Percentiles rank a stretch among this genome's conserved stretches.
Conservation (phyloP, 1,140 invertebrate species). For the Musca vetustissima region DNA sequence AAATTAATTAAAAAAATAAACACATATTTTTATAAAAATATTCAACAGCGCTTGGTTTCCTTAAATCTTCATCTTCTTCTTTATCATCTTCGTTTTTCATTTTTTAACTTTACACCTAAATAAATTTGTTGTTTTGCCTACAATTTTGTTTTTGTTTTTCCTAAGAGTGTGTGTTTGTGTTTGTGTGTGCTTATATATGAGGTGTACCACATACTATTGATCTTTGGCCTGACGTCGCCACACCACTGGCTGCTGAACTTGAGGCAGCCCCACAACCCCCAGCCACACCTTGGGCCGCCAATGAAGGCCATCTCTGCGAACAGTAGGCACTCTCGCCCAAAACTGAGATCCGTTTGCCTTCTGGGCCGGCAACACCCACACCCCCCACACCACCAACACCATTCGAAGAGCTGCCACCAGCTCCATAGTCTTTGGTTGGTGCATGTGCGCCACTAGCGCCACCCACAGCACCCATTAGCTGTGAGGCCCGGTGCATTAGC, state of each 20-base stretch:
- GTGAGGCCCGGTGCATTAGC: constrained; percentile 61
- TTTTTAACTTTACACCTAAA: constrained; percentile 19
- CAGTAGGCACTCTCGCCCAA: constrained; percentile 50
- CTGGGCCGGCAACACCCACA: constrained; percentile 29
- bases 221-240: constrained; percentile 47
- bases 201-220: constrained; percentile 52
- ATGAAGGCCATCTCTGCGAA: constrained; percentile 51
- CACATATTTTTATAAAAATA: constrained; percentile 14
- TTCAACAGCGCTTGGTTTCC: constrained; percentile 24
- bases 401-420: constrained; percentile 14
- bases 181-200: constrained; percentile 46
- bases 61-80: constrained; percentile 17
- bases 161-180: background rate
- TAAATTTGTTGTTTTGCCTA: background rate
- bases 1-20: background rate
- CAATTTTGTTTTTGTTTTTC: background rate
- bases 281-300: constrained; percentile 47
- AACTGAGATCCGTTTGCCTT: constrained; percentile 51
- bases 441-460: constrained; percentile 9
- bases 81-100: background rate
- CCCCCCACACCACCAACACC: too few relatives aligned
- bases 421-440: constrained; percentile 29
- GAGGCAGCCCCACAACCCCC: constrained; percentile 48
- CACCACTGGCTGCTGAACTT: constrained; percentile 38
- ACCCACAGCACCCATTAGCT: constrained; percentile 40